phyloP scores from a whole-genome alignment of 2,113 vertebrate species.

The Scolopax mira region DNA sequence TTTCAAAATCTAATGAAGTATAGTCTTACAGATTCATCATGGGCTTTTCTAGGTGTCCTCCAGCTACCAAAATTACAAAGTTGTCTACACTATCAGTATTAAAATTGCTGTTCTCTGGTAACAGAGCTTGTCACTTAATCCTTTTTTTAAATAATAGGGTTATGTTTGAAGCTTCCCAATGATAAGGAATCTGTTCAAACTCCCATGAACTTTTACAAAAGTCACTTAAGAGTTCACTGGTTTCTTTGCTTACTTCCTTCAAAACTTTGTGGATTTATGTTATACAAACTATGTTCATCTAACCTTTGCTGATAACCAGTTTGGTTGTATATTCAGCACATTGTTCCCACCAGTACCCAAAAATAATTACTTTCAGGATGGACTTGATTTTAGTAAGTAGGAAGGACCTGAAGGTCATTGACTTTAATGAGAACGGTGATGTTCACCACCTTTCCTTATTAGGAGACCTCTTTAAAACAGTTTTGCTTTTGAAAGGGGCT shows the following conservation, averaged over 20 bases:
- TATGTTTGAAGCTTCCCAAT: neutral
- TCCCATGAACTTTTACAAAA: constrained; percentile 45
- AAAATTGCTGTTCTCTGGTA: constrained; percentile 29
- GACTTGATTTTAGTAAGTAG: neutral
- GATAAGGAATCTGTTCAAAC: constrained; percentile 33
- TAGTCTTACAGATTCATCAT: neutral
- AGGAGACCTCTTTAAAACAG: neutral
- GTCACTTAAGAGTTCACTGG: constrained; percentile 36
- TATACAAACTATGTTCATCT: neutral
- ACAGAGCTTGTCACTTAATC: constrained; percentile 35
- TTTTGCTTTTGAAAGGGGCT: neutral
- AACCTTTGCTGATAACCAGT: neutral
- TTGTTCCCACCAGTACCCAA: neutral
- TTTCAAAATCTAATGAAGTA: neutral
- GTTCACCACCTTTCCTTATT: neutral
- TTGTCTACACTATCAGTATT: neutral
- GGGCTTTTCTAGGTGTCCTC: neutral
- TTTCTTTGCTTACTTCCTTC: constrained; percentile 51
- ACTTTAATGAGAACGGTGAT: neutral
- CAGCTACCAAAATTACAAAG: neutral
- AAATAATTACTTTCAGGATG: neutral
- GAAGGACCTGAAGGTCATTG: neutral
- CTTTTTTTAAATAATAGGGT: neutral
- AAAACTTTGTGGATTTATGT: constrained; percentile 30
- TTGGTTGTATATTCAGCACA: neutral